Percentiles rank a stretch among this genome's conserved stretches.
Evolutionary conservation across 1,140 invertebrate species (phyloP).

Genomic region (Cydia splendana): DNA sequence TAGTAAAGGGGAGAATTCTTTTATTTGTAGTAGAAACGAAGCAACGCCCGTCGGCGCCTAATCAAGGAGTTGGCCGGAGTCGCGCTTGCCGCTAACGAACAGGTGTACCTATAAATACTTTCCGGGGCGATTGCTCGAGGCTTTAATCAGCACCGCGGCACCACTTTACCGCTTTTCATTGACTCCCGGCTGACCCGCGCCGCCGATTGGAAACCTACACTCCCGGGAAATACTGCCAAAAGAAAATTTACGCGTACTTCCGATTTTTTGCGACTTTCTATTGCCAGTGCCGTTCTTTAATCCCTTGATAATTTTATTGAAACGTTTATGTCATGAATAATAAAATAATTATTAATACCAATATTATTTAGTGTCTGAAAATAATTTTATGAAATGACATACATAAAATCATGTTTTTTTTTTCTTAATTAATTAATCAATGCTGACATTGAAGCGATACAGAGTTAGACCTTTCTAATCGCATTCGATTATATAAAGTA

Average conservation of each 20-base stretch:
- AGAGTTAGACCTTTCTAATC: too few relatives aligned
- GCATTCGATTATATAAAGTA: too few relatives aligned
- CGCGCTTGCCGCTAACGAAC: slow-evolving; percentile 73
- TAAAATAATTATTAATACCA: too few relatives aligned
- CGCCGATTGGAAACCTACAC: slow-evolving; percentile 75
- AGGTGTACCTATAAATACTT: slow-evolving; percentile 79
- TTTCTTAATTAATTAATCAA: too few relatives aligned
- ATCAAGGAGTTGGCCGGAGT: slow-evolving; percentile 75
- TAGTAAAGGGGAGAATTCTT: slow-evolving; percentile 67
- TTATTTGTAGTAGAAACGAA: slow-evolving; percentile 73
- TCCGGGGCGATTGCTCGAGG: slow-evolving; percentile 77
- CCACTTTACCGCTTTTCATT: slow-evolving; percentile 78
- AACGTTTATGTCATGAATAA: neutral
- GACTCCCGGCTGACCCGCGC: slow-evolving; percentile 72
- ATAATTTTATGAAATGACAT: too few relatives aligned
- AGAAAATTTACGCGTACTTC: slow-evolving; percentile 67
- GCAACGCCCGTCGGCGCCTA: slow-evolving; percentile 75
- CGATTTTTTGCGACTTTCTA: slow-evolving; percentile 43
- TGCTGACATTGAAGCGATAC: too few relatives aligned
- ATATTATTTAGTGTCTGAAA: too few relatives aligned
- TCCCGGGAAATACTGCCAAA: slow-evolving; percentile 64
- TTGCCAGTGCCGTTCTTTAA: slow-evolving; percentile 40
- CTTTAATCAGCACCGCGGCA: slow-evolving; percentile 77
- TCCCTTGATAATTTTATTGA: slow-evolving; percentile 32
- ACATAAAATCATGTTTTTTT: too few relatives aligned